A percentile compares a stretch with the other conserved stretches of the same genome.
phyloP scores from a whole-genome alignment of 1,140 invertebrate genomes.

The Drosophila paulistorum region DNA sequence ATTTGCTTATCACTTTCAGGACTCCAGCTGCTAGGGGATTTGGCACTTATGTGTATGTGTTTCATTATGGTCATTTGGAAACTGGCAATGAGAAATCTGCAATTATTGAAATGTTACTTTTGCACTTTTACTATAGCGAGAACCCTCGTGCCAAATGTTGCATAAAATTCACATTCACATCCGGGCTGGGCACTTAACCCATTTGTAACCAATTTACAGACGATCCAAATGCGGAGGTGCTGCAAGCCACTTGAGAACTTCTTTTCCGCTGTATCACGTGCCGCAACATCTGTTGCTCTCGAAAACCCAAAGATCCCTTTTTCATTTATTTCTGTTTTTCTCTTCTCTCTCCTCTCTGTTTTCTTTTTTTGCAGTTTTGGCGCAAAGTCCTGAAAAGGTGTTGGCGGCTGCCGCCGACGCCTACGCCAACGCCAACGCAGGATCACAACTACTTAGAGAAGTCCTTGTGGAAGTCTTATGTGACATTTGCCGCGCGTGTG shows the following conservation, averaged over 20 bases:
- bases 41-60: neutral
- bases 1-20: constrained; percentile 20
- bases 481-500: constrained; percentile 51
- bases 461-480: constrained; percentile 36
- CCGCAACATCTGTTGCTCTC: constrained; percentile 64
- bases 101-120: neutral
- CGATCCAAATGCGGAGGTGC: constrained; percentile 42
- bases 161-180: constrained; percentile 31
- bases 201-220: constrained; percentile 52
- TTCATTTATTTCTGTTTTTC: constrained; percentile 37
- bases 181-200: constrained; percentile 65
- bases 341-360: neutral
- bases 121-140: neutral
- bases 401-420: constrained; percentile 31
- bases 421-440: constrained; percentile 18
- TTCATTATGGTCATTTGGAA: no score
- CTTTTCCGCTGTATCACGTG: constrained; percentile 41
- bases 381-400: constrained; percentile 47
- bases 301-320: constrained; percentile 44
- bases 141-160: neutral
- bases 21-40: constrained; percentile 2
- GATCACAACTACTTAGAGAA: constrained; percentile 5
- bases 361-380: constrained; percentile 39
- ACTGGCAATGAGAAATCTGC: no score
- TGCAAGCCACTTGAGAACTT: constrained; percentile 40